Base-by-base conservation (phyloP, 2,888 invertebrate species). In the Rotaria macrura region DNA sequence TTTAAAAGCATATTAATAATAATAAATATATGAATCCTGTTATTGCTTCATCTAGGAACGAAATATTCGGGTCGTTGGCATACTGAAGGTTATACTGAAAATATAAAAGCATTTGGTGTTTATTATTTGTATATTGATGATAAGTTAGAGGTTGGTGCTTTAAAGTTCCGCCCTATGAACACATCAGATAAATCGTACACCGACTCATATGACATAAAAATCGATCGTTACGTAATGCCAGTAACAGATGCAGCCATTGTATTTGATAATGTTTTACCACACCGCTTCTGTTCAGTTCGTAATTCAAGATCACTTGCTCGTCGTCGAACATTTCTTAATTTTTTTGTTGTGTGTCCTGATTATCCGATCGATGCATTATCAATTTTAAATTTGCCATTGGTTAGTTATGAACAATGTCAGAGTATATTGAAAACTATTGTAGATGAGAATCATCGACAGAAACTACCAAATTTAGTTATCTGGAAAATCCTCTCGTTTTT, bases 241-340 rank as follows among this genome's bases (percentile, higher is more conserved):
- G 57, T n/a, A 57, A n/a, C n/a, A 43, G 57, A 57, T 57, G n/a
- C 57, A n/a, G 57, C 57, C n/a, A 57, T 57, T 57, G 57, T 57
- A n/a, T 57, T 57, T 57, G n/a, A n/a, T 57, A 57, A 57, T 57
- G n/a, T 9, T n/a, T 25, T 57, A 10, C 57, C 57, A 57, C 57
- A 57, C n/a, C 57, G 57, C n/a, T 57, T 57, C 23, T 57, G 57
- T 57, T 57, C 57, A n/a, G n/a, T 57, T 29, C 57, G n/a, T n/a
- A 57, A 57, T 57, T 57, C 57, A 57, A 57, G n/a, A 57, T n/a
- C 57, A 57, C n/a, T 25, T n/a, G 25, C 57, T 57, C 25, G 57
- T n/a, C 57, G 57, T n/a, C 57, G 57, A n/a, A 57, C 57, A 57
- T 57, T 57, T 57, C 57, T 57, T 29, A 57, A 57, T 20, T 57